A percentile compares a stretch with the other conserved stretches of the same genome.
Evolutionary conservation across 2,888 invertebrate genomes (phyloP).

Genomic region (Stramonita haemastoma): DNA sequence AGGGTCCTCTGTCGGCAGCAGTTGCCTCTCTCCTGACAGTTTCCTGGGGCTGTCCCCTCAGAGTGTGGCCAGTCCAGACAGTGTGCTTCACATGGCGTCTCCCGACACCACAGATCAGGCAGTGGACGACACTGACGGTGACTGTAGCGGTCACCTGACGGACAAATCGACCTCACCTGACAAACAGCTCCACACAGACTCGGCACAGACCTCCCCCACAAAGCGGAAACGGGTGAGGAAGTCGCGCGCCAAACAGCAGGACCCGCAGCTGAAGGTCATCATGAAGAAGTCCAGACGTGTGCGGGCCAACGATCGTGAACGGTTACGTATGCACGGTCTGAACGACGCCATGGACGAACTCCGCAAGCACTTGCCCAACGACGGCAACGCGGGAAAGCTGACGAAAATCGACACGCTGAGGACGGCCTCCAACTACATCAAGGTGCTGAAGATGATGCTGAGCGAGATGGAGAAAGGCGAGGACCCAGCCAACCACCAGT

Average conservation of each 20-base stretch:
- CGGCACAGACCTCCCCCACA: conserved; percentile 2
- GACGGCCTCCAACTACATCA: conserved; percentile 96
- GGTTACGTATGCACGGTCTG: conserved; percentile 83
- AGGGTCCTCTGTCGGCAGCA: background rate
- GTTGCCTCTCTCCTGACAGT: background rate
- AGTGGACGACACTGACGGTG: conserved; percentile 4
- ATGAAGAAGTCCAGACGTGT: conserved; percentile 84
- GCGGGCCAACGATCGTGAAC: conserved; percentile 82
- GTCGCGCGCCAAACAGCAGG: conserved; percentile 66
- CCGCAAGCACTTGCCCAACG: conserved; percentile 78
- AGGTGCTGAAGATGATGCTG: conserved; percentile 72
- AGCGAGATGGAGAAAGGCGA: conserved; percentile 27
- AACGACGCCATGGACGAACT: conserved; percentile 82
- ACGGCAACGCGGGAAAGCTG: conserved; percentile 79
- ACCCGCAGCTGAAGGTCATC: conserved; percentile 86
- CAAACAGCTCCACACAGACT: background rate
- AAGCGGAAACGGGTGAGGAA: conserved; percentile 52
- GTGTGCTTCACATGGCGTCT: background rate
- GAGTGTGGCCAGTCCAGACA: background rate
- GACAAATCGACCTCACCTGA: conserved; percentile 25
- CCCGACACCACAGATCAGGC: background rate
- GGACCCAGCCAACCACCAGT: background rate
- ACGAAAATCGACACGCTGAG: conserved; percentile 83
- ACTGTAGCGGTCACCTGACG: conserved; percentile 16
- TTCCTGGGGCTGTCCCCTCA: conserved; percentile 3